Percentiles rank a stretch among this genome's conserved stretches.
Evolutionary conservation across 2,888 invertebrate species (phyloP).

Genomic region (Eumacrocentrus americanus): DNA sequence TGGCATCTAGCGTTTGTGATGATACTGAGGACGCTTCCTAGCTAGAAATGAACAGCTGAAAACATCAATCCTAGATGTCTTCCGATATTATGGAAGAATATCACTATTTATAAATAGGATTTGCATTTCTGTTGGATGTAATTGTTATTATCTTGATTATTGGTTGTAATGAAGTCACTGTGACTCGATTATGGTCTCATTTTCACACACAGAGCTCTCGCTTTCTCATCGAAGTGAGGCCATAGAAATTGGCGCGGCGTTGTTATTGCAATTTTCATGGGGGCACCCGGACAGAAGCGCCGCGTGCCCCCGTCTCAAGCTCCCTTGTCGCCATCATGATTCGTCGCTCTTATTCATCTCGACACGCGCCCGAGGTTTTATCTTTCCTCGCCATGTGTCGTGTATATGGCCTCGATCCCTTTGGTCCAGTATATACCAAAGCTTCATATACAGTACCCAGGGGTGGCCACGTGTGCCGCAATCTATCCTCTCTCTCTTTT

Average conservation of each 20-base stretch:
- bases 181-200: constrained; percentile 2
- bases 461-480: constrained; percentile 24
- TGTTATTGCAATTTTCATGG: constrained; percentile 25
- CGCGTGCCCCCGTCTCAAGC: constrained; percentile 22
- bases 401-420: constrained; percentile 19
- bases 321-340: constrained; percentile 44
- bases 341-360: constrained; percentile 43
- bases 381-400: constrained; percentile 51
- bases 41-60: too few relatives aligned
- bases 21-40: too few relatives aligned
- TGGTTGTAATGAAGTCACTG: constrained; percentile 6
- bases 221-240: constrained; percentile 1
- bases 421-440: constrained; percentile 21
- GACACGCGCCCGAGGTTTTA: constrained; percentile 50
- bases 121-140: too few relatives aligned
- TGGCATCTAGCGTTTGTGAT: too few relatives aligned
- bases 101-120: too few relatives aligned
- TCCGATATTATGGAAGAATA: too few relatives aligned
- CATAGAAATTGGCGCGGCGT: constrained; percentile 1
- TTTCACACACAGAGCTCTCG: constrained; percentile 1
- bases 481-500: constrained; percentile 13
- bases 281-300: constrained; percentile 13
- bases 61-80: too few relatives aligned
- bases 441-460: constrained; percentile 10
- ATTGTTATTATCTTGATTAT: background rate